Base-by-base conservation (phyloP, 1,140 invertebrate species). In the Drosophila elegans region DNA sequence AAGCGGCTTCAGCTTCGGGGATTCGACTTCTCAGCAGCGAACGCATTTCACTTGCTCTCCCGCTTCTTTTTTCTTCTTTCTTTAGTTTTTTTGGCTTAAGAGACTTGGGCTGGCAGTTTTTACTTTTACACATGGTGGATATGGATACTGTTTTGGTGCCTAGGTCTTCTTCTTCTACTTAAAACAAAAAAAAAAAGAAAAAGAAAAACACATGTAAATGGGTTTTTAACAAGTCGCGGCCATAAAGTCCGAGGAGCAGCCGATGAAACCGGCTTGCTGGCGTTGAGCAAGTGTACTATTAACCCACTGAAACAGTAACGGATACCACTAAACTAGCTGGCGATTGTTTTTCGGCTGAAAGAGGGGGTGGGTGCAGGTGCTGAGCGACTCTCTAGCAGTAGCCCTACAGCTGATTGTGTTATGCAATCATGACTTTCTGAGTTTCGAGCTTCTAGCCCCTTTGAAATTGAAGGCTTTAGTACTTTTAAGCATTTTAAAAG, bases 281-380 rank as follows among this genome's bases (percentile, higher is more conserved):
- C 52, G 56, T 90, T 85, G 79, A 88, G 88, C 86, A 91, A 88
- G 83, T 88, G 80, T 90, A 90, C 88, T 61, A 90, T 78, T 90
- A 90, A 90, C 88, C 88, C 88, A 90, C 88, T 90, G 88, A 90
- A 73, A 90, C 88, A 88, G 88, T 90, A 91, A 90, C 78, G 79
- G 74, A 74, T 72, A 60, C 63, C 45, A 29, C 53, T 55, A 59
- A 74, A 57, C 73, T 46, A 16, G 76, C 57, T 56, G 49, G 44
- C 57, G 38, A 66, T 36, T 38, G 51, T 57, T 29, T 49, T 71
- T 48, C 11, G 32, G 13, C 11, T 6, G 4, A 38, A 10, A 49
- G 4, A 38, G 10, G 38, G 34, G 39, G 9, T 16, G 3, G 60
- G 29, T 12, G 53, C 38, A 7, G 10, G 2, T 16, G 3, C n/a